Evolutionary conservation across 1,140 invertebrate genomes (phyloP), one percentile per base, ranked within the genome.

Genomic region (Aphelenchoides avenae): DNA sequence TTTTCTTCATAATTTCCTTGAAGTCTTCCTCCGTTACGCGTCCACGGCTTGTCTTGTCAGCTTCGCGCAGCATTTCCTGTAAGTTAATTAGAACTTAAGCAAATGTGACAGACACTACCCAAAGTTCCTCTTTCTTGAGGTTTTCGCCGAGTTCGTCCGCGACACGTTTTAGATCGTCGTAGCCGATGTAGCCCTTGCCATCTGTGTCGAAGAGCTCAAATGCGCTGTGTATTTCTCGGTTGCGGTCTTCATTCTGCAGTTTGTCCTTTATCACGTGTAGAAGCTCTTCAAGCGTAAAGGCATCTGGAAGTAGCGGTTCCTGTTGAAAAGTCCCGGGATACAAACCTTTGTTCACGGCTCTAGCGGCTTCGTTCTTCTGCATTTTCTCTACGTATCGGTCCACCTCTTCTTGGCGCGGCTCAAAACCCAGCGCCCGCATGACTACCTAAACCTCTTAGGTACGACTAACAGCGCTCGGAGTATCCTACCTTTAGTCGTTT

Each of bases 1-100:
- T 67, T 29, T 65, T 65, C 40, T 66, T 64, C 62, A 65, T 65
- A 27, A 67, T 61, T 11, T 40, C 26, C 26, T 50, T 57, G 48
- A 65, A 65, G 13, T 65, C 62, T 7, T 58, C 40, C 13, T 58
- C 33, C 11, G 53, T 42, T 15, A 65, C 53, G 24, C 47, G 27
- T 3, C 63, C 62, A 13, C 37, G 41, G 9, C 18, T 58, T 13
- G 44, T 59, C 20, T 37, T 22, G 18, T 66, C 52, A 22, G 63
- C 63, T 18, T 44, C 33, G 13, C 24, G 13, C 31, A 65, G 47
- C 62, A 65, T 65, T 42, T 65, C 61, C 62, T 67, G 31, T 44
- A 64, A 43, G 31, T 47, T 11, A 13, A 31, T 42, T 15, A 11
- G n/a, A 4, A 31, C 22, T 1, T 52, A 3, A 13, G 37, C 33